Base-by-base conservation (phyloP, 2,888 invertebrate species). In the Petrolisthes cinctipes region DNA sequence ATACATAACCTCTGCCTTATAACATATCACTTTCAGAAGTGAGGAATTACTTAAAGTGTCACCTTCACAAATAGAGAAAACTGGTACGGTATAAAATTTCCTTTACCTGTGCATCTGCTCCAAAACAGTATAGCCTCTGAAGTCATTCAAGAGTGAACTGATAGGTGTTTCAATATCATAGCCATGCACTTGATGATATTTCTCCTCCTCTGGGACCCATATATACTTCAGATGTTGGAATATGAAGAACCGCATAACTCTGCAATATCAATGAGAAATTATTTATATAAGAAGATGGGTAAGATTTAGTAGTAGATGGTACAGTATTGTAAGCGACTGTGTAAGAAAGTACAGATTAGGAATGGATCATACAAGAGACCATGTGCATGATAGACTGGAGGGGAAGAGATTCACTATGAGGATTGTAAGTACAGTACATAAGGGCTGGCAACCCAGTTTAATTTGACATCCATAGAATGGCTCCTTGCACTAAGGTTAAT, bases 191-290 rank as follows among this genome's bases (percentile, higher is more conserved):
- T 89, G 91, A 23, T 88, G 89, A 89, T 92, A 93, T 14, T 75
- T 71, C 11, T 90, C 85, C 20, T 90, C 86, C 53, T 83, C 75
- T 6, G 91, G 90, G 76, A 91, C 91, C 92, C 92, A 92, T 5
- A 92, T 88, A 85, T 91, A 92, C 89, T 92, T 92, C 81, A 92
- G 91, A 84, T 92, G 91, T 23, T 91, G 92, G 87, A 91, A 91
- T 53, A 91, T 79, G 88, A 92, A 92, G 85, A 91, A 92, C 9
- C 92, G 91, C 20, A 90, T 68, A 5, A 76, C 61, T 23, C 89
- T 89, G 89, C 75, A 82, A 89, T 7, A 73, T 84, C 6, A 71
- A 71, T 23, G 9, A 68, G 23, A 17, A 17, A 7, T 56, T 9
- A 17, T 17, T 79, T 51, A 14, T 11, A 11, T 20, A 23, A 11